Conservation (phyloP, 2,797 vertebrate genomes). For the Brachymystax lenok region DNA sequence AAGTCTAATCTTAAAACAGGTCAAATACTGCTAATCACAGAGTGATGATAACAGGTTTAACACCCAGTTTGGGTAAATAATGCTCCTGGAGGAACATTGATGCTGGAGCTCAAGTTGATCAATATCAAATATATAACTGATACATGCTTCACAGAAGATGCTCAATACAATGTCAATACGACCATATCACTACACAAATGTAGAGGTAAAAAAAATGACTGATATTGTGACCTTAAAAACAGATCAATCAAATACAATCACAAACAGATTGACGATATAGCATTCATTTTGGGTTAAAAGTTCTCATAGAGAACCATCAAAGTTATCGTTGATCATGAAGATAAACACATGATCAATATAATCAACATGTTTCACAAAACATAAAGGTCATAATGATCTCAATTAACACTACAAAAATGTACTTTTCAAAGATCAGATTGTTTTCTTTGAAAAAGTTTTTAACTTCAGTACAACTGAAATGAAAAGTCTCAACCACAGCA, state of each 20-base stretch:
- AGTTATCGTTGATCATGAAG: not conserved
- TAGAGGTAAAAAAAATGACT: not conserved
- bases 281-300: not conserved
- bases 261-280: not conserved
- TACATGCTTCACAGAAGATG: no score
- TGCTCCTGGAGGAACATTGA: no score
- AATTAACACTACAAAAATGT: not conserved
- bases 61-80: no score
- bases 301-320: not conserved
- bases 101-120: no score
- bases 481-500: not conserved
- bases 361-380: not conserved
- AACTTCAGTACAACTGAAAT: not conserved
- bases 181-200: no score
- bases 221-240: no score
- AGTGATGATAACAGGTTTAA: no score
- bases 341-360: not conserved
- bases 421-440: not conserved
- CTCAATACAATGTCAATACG: no score
- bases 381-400: not conserved
- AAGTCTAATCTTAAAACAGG: no score
- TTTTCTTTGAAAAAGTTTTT: not conserved
- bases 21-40: no score
- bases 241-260: not conserved
- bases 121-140: no score